phyloP scores from a whole-genome alignment of 1,140 invertebrate genomes.

The Drosophila bocki region DNA sequence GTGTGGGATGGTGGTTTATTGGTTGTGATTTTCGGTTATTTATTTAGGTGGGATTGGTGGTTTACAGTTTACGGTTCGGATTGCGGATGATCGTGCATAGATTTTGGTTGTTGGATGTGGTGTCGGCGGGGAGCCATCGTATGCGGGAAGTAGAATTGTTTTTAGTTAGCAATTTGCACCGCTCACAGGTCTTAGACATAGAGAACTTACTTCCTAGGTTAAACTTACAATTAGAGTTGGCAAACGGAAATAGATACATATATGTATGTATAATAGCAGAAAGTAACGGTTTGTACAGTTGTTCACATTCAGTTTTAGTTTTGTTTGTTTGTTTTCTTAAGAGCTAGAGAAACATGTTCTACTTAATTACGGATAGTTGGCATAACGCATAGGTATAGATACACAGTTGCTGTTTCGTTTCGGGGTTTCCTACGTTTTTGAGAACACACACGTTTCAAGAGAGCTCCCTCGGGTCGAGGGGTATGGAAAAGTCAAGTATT shows the following conservation, averaged over 20 bases:
- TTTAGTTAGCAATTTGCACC: slow-evolving; percentile 54
- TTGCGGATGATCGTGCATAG: slow-evolving; percentile 53
- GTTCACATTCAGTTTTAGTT: slow-evolving; percentile 63
- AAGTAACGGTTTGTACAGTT: slow-evolving; percentile 65
- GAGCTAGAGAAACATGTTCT: slow-evolving; percentile 64
- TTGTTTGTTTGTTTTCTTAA: slow-evolving; percentile 45
- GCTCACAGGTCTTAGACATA: slow-evolving; percentile 48
- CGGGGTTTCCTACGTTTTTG: slow-evolving; percentile 53
- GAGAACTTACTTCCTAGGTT: slow-evolving; percentile 32
- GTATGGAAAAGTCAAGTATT: slow-evolving; percentile 4
- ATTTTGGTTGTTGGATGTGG: slow-evolving; percentile 49
- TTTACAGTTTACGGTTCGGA: slow-evolving; percentile 39
- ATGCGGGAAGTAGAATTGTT: slow-evolving; percentile 54
- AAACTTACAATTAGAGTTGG: slow-evolving; percentile 53
- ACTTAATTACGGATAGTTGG: slow-evolving; percentile 51
- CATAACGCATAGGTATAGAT: slow-evolving; percentile 51
- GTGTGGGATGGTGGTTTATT: slow-evolving; percentile 48
- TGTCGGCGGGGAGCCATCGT: slow-evolving; percentile 48
- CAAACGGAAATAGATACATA: slow-evolving; percentile 34
- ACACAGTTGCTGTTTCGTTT: slow-evolving; percentile 37
- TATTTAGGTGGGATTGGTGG: slow-evolving; percentile 40
- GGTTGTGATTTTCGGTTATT: slow-evolving; percentile 51
- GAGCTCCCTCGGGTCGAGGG: slow-evolving; percentile 15
- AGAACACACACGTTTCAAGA: slow-evolving; percentile 74
- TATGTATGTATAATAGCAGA: slow-evolving; percentile 52